phyloP scores from a whole-genome alignment of 1,140 invertebrate species.

The Brachionus paranguensis region DNA sequence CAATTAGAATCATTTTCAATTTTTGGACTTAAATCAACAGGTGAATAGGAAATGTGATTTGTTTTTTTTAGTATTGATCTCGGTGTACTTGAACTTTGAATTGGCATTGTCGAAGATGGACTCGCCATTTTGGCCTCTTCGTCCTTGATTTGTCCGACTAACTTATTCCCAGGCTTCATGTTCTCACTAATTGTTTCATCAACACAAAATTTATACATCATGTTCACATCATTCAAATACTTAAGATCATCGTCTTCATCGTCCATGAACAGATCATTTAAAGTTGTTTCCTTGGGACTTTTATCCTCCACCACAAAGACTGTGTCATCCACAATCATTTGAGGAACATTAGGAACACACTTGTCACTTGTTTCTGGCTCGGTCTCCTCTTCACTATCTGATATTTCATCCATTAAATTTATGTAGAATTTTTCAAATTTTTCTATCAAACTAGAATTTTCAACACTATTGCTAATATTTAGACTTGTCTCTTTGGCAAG shows the following conservation, averaged over 20 bases:
- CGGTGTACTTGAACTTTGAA: not conserved
- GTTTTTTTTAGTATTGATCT: slow-evolving; percentile 13
- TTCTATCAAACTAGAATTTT: not conserved
- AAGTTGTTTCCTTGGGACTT: not conserved
- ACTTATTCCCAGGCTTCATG: not conserved
- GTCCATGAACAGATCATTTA: slow-evolving; percentile 26
- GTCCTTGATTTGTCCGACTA: not conserved
- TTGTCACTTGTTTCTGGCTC: not conserved
- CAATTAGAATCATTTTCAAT: not conserved
- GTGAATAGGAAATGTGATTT: not conserved
- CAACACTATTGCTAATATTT: not conserved
- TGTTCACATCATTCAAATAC: not conserved
- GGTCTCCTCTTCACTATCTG: not conserved
- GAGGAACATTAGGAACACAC: not conserved
- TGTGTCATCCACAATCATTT: slow-evolving; percentile 1
- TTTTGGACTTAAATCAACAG: not conserved
- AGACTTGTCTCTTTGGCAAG: not conserved
- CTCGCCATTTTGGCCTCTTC: not conserved
- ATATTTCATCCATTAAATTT: not conserved
- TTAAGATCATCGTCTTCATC: slow-evolving; percentile 27
- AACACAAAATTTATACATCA: not conserved
- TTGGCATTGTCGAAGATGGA: not conserved
- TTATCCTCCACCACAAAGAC: not conserved
- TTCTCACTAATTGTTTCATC: slow-evolving; percentile 6
- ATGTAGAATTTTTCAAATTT: slow-evolving; percentile 11